Base-by-base conservation (phyloP, 2,888 invertebrate species). In the Platypus cylindrus region DNA sequence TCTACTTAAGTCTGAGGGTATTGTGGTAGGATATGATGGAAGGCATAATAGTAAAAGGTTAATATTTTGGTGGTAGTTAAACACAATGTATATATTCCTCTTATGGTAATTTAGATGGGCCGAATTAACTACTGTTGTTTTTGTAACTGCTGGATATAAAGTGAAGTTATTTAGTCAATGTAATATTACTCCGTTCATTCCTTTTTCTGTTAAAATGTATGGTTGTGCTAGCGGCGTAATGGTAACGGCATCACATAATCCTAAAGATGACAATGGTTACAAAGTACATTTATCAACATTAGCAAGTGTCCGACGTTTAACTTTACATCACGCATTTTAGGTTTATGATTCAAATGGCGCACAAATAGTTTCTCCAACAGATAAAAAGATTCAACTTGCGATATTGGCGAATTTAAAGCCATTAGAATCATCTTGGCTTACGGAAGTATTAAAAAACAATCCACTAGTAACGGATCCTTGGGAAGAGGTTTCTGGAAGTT, bases 241-340 rank as follows among this genome's bases (percentile, higher is more conserved):
- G 95, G 89, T 99, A 40, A 99, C 98, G 0, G 98, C 98, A 0
- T 97, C 97, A 0, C 98, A 99, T 60, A 99, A 99, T 64, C 80
- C 94, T 26, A 91, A 84, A 58, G 78, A 79, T 0, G 97, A 97
- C 56, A 97, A 97, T 60, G 97, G 97, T 2, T 99, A 95, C 56
- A 98, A 98, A 67, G 62, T 62, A 48, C 47, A n/a, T n/a, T n/a
- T 7, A 9, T 20, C 9, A 20, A 20, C 20, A 7, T 9, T 9
- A 20, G 5, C 9, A 20, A 20, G 20, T 20, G 9, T 9, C 9
- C 9, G 20, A 7, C 7, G 5, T 5, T 5, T 20, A 7, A 20
- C 20, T 7, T 20, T 20, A 20, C 5, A 9, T 20, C 7, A 7
- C 20, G 5, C 9, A 20, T 14, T 40, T 44, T 38, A 62, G 60